Evolutionary conservation across 2,888 invertebrate species (phyloP).

Genomic region (Nemoura dubitans): DNA sequence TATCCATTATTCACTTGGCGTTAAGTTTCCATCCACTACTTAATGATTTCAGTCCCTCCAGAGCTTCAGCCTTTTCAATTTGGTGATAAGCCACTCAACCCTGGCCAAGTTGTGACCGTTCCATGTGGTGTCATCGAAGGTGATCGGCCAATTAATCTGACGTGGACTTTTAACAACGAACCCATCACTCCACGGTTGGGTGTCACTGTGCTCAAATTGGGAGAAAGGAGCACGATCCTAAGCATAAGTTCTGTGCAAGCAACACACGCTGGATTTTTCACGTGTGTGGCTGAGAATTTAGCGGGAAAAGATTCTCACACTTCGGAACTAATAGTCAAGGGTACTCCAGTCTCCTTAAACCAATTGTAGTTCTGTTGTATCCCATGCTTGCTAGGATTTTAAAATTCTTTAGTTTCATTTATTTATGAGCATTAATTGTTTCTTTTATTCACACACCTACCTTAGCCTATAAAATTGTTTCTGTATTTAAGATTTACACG

Average conservation of each 20-base stretch:
- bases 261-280: slow-evolving; percentile 77
- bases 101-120: slow-evolving; percentile 70
- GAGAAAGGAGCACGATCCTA: slow-evolving; percentile 69
- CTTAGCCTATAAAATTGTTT: neutral
- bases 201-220: slow-evolving; percentile 49
- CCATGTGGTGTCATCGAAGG: slow-evolving; percentile 70
- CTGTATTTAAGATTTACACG: neutral
- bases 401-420: neutral
- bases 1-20: neutral
- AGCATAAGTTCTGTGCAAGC: slow-evolving; percentile 75
- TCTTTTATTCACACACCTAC: neutral
- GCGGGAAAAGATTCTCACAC: slow-evolving; percentile 64
- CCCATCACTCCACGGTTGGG: slow-evolving; percentile 63
- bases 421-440: neutral
- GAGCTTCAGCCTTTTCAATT: slow-evolving; percentile 73
- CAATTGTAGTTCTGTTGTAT: neutral
- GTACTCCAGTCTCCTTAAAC: neutral
- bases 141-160: slow-evolving; percentile 77
- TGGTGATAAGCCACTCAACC: slow-evolving; percentile 70
- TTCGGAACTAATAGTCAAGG: slow-evolving; percentile 44
- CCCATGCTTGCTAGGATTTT: neutral
- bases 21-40: neutral
- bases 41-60: slow-evolving; percentile 66
- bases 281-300: slow-evolving; percentile 76
- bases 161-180: slow-evolving; percentile 74